Evolutionary conservation across 30 jellyfish, hydroid and myxozoan species (phyloP), one percentile per base, ranked within the genome.

Genomic region (Pseudorhiza aurosa): DNA sequence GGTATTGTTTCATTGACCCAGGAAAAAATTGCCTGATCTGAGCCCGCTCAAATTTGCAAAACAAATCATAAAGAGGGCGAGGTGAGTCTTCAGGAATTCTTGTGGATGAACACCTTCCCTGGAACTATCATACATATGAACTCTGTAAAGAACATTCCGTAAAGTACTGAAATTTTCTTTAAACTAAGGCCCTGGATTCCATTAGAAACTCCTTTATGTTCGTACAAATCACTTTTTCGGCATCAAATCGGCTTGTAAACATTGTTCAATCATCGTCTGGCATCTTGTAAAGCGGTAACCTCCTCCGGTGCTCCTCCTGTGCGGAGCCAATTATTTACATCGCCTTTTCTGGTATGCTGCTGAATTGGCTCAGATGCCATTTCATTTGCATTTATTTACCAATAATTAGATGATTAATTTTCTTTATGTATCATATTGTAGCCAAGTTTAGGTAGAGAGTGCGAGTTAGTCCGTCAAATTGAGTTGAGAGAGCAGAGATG

Each of bases 31-130:
- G 25, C 11, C 70, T 18, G 85, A 62, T 11, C 58, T 46, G 73
- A 64, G n/a, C 64, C 25, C 69, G 18, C 59, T 62, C 60, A 55
- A 33, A 25, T 32, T 28, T 35, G 45, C 27, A 32, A 62, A 79
- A 59, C 5, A 12, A 46, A 46, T 11, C 18, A 46, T 46, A 12
- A 5, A 46, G 18, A 5, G 83, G 72, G 27, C 50, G 39, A 79
- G 64, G 37, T 64, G 15, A 49, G 83, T 79, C 30, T 65, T 79
- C 19, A 85, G 85, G 36, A 57, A 62, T 44, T 75, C n/a, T 79
- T 42, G 50, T 79, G 30, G 91, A 79, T 44, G 91, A 79, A 45
- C 46, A 79, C 46, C 83, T 79, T 42, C 29, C 83, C 63, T 79
- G 84, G 84, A 79, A 79, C 49, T 62, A 76, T 67, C 89, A 76